Evolutionary conservation across 2,797 vertebrate species (phyloP), one percentile per base, ranked within the genome.

Genomic region (Mormyrops attenuatus): DNA sequence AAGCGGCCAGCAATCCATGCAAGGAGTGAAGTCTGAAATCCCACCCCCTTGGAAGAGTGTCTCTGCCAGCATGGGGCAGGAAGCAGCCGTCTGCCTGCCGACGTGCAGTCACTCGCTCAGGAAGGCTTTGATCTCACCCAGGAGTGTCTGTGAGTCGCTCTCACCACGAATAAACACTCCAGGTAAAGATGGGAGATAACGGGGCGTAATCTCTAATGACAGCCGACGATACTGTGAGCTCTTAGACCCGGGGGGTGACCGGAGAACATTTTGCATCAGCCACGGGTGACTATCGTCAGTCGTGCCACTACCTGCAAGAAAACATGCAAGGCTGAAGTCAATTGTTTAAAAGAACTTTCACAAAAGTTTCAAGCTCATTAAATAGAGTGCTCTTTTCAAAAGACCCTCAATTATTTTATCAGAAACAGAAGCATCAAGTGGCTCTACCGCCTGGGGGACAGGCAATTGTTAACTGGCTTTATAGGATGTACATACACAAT

Each of bases 141-240:
- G 47, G 47, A 85, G 47, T 50, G 41, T 26, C 53, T 57, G 55
- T 26, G 17, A 55, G 87, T 4, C 57, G 30, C 11, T 57, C 57
- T 66, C 38, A n/a, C 87, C 34, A 2, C 38, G 20, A 63, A 63
- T 88, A 66, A 44, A 47, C 34, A 47, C 55, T 63, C 41, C 73
- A 91, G 88, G 90, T 90, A 80, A 80, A 80, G 73, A 80, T 20
- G 38, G 34, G 73, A 5, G 73, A 80, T 80, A 44, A 80, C 73
- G 2, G 6, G 73, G 17, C 34, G 2, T 80, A 80, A 80, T 44
- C 73, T 44, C 17, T 44, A 80, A 80, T 15, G 90, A 89, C 90
- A 91, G 85, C 89, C 87, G 77, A 87, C 89, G 90, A 90, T 88
- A 90, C 89, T 88, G 89, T 9, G 11, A 57, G 50, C 80, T 89